These are phyloP conservation scores for Salvator merianae DNA, from an alignment of 2,113 vertebrate species.

Conservation along the genomic window DNA sequence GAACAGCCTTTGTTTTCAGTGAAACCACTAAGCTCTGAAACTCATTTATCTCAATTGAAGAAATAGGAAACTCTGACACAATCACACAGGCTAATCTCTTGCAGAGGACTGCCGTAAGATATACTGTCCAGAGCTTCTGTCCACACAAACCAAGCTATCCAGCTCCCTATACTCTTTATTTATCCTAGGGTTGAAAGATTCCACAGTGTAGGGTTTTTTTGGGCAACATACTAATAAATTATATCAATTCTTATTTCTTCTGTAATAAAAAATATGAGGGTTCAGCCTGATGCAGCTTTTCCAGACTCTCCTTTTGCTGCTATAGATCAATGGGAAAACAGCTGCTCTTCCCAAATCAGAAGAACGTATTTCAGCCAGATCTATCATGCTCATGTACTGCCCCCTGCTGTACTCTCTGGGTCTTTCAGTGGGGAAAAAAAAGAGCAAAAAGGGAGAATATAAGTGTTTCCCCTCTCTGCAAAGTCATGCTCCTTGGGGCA, in stretches of 20 bases:
- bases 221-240: background rate
- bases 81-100: background rate
- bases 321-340: background rate
- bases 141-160: background rate
- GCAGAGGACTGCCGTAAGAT: background rate
- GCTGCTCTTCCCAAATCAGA: background rate
- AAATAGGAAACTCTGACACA: background rate
- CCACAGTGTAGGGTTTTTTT: too few relatives aligned
- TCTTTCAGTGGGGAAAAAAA: background rate
- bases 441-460: background rate
- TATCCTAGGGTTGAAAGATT: too few relatives aligned
- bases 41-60: background rate
- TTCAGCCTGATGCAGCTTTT: background rate
- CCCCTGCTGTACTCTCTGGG: constrained; percentile 66
- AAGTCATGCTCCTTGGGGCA: too few relatives aligned
- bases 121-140: background rate
- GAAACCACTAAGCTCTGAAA: background rate
- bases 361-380: background rate
- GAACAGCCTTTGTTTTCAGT: background rate
- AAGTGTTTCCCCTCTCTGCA: too few relatives aligned
- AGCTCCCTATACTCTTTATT: too few relatives aligned
- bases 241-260: background rate
- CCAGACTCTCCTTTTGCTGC: too few relatives aligned
- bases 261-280: background rate
- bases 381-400: constrained; percentile 25